Base-by-base conservation (phyloP, 92 coral and sea anemone species). In the Parazoanthus darwini region DNA sequence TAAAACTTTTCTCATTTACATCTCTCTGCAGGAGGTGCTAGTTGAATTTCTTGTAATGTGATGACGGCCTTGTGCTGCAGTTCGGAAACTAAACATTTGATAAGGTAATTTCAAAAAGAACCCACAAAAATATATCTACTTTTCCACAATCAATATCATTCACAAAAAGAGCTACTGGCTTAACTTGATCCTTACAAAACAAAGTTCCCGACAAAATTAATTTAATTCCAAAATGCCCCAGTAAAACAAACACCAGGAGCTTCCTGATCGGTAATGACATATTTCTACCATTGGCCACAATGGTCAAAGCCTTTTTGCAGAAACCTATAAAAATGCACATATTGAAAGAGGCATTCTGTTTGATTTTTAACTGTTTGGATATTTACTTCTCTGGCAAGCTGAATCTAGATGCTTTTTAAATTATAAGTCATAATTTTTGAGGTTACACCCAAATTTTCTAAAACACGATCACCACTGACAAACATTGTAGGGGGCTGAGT, bases 1-100 rank as follows among this genome's bases (percentile, higher is more conserved):
- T 82, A 67, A 68, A 82, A 43, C 25, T 23, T 82, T 82, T 82
- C 67, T 37, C 46, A 84, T 84, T 84, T 71, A 59, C 79, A 67
- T n/a, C 66, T 71, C 87, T 44, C 79, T 44, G 87, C 66, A 73
- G 87, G 78, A 22, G 35, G 29, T 71, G 65, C 23, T 46, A 36
- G 66, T 67, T 44, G 66, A 26, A 68, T 25, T 72, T 72, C 66
- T 84, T 71, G 42, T 18, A 46, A 39, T 44, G 39, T 48, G 48
- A 70, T 46, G 42, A 29, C 66, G 48, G 29, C 71, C 25, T 50
- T 33, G 9, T 70, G 79, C 20, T 82, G 16, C 70, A 71, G 2
- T 16, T 3, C 38, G 26, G 1, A 73, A 70, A 5, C 42, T 18
- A 15, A 39, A 26, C 16, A 10, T 67, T 26, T 25, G 38, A 46